phyloP scores from a whole-genome alignment of 2,888 invertebrate genomes.

The Nycteola revayana region DNA sequence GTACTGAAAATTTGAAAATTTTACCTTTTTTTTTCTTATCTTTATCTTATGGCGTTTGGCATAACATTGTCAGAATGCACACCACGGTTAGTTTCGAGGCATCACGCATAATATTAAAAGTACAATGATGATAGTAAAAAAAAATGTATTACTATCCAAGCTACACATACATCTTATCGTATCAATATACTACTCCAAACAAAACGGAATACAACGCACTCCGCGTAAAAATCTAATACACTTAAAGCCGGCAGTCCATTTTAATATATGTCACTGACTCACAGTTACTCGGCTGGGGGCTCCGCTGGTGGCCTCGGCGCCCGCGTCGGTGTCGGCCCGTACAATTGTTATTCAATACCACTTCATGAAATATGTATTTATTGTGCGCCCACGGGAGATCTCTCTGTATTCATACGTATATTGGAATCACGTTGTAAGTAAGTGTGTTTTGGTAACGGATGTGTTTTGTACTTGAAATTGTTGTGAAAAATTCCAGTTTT shows the following conservation, averaged over 20 bases:
- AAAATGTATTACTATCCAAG: too few relatives aligned
- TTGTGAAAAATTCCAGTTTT: too few relatives aligned
- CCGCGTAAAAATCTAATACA: conserved; percentile 47
- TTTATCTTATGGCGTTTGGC: too few relatives aligned
- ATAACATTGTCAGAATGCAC: too few relatives aligned
- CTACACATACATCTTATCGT: too few relatives aligned
- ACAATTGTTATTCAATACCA: conserved; percentile 67
- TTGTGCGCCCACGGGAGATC: conserved; percentile 40
- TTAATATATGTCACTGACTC: conserved; percentile 56
- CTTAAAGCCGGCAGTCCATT: conserved; percentile 42
- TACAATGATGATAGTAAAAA: too few relatives aligned
- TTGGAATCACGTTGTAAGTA: conserved; percentile 19
- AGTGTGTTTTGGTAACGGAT: too few relatives aligned
- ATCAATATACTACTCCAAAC: conserved; percentile 2
- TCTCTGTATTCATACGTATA: conserved; percentile 47
- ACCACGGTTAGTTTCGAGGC: too few relatives aligned
- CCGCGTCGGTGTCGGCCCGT: conserved; percentile 24
- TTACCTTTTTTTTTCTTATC: too few relatives aligned
- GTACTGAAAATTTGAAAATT: too few relatives aligned
- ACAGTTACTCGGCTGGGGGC: conserved; percentile 22
- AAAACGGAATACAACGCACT: conserved; percentile 15
- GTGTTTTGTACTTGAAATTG: too few relatives aligned
- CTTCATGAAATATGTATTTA: conserved; percentile 74
- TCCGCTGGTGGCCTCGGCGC: conserved; percentile 16
- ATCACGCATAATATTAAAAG: too few relatives aligned